phyloP scores from a whole-genome alignment of 1,140 invertebrate species.

The Leptopilina clavipes region DNA sequence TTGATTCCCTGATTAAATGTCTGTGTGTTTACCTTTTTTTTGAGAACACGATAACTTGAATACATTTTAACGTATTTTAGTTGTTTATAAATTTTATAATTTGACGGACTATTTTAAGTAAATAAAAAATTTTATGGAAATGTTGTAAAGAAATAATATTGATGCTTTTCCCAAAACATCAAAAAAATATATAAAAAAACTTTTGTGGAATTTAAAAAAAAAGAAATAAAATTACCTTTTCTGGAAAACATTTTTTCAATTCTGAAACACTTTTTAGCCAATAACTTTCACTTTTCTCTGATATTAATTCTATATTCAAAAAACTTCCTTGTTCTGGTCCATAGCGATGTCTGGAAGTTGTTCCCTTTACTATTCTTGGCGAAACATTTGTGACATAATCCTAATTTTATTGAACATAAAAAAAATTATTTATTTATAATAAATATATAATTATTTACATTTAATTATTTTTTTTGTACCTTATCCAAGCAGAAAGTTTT shows the following conservation, averaged over 20 bases:
- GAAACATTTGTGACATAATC: conserved; percentile 97
- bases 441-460: neutral
- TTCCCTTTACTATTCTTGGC: conserved; percentile 94
- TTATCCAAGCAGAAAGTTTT: conserved; percentile 98
- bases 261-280: conserved; percentile 94
- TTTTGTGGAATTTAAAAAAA: too few species aligned
- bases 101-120: too few species aligned
- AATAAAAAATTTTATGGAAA: too few species aligned
- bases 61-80: too few species aligned
- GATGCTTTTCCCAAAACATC: too few species aligned
- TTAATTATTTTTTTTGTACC: conserved; percentile 71
- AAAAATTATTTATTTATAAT: conserved; percentile 8
- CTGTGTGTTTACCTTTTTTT: too few species aligned
- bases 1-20: too few species aligned
- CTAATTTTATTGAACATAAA: conserved; percentile 68
- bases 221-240: conserved; percentile 78
- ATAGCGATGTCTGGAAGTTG: conserved; percentile 92
- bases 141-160: too few species aligned
- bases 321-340: conserved; percentile 97
- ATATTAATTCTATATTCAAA: conserved; percentile 98
- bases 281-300: conserved; percentile 95
- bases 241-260: conserved; percentile 93
- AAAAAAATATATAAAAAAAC: too few species aligned
- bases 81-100: too few species aligned
- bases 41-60: too few species aligned